phyloP scores from a whole-genome alignment of 2,113 vertebrate species.

The Himantopus leucocephalus region DNA sequence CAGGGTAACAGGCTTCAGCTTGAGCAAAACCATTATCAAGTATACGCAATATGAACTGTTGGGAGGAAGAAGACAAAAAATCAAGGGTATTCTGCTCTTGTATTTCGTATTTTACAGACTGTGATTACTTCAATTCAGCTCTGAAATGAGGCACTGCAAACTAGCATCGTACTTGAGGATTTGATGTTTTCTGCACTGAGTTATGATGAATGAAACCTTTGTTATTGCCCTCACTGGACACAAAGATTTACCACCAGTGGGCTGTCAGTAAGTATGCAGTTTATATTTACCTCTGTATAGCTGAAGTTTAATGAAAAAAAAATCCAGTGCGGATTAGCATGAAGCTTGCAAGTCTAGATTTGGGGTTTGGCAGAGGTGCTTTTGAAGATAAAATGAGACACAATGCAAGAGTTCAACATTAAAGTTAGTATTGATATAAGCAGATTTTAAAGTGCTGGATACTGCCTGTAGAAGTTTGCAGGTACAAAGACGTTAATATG shows the following conservation, averaged over 20 bases:
- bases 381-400: not conserved
- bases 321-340: fast-evolving
- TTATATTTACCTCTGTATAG: not conserved
- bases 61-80: not conserved
- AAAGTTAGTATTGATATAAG: not conserved
- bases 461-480: not conserved
- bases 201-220: not conserved
- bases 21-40: not conserved
- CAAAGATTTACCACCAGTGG: not conserved
- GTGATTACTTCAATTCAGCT: not conserved
- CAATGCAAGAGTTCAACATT: fast-evolving
- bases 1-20: not conserved
- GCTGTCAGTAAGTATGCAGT: not conserved
- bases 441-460: not conserved
- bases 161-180: not conserved
- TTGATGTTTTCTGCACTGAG: not conserved
- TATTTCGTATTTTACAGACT: not conserved
- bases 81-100: not conserved
- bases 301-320: not conserved
- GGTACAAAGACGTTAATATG: fast-evolving
- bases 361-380: not conserved
- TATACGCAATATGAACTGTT: not conserved
- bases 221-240: not conserved
- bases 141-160: not conserved
- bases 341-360: not conserved